Evolutionary conservation across 1,140 invertebrate genomes (phyloP).

Genomic region (Oryctes rhinoceros): DNA sequence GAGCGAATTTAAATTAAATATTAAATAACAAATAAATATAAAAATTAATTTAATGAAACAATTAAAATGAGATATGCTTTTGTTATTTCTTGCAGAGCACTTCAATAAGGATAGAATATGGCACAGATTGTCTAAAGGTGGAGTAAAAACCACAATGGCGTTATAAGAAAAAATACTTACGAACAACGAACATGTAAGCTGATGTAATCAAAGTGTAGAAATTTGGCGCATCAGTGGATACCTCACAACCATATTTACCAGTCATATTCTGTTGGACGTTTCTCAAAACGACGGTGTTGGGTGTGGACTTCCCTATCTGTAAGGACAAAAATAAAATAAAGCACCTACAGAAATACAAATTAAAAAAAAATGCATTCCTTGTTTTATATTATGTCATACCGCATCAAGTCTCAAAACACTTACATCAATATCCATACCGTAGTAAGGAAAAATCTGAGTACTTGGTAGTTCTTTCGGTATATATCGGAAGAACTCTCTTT

Average conservation of each 20-base stretch:
- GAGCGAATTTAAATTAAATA: too few relatives aligned
- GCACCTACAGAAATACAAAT: too few relatives aligned
- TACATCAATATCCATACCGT: conserved; percentile 75
- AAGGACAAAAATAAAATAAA: not conserved
- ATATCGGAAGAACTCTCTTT: conserved; percentile 79
- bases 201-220: conserved; percentile 73
- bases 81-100: too few relatives aligned
- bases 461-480: conserved; percentile 77
- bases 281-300: conserved; percentile 71
- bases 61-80: too few relatives aligned
- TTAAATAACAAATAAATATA: too few relatives aligned
- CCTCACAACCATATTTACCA: conserved; percentile 77
- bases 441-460: conserved; percentile 71
- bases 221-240: conserved; percentile 75
- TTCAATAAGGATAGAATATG: too few relatives aligned
- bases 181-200: conserved; percentile 75
- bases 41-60: too few relatives aligned
- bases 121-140: too few relatives aligned
- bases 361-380: not conserved
- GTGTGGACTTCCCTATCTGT: conserved; percentile 64
- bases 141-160: too few relatives aligned
- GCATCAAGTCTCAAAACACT: conserved; percentile 61
- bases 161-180: conserved; percentile 65
- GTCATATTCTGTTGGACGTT: conserved; percentile 72
- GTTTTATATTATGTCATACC: too few relatives aligned